Base-by-base conservation (phyloP, 2,797 vertebrate genomes). In the Eutrigla gurnardus region DNA sequence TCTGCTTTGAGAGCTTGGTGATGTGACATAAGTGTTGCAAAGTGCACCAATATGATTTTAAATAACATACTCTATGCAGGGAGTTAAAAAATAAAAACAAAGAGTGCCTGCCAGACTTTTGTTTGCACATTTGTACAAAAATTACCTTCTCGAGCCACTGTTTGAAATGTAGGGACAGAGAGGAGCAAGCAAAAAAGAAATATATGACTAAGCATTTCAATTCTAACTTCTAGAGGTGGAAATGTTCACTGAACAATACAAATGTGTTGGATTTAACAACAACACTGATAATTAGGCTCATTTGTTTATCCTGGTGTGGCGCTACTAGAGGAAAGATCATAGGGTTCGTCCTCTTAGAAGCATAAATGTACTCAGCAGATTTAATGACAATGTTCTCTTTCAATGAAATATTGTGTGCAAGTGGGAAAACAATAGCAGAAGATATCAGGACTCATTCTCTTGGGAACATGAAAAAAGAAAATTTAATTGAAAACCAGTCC, bases 21-120 rank as follows among this genome's bases (percentile, higher is more conserved):
- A 64, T 67, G 43, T 67, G 65, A 77, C 58, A 46, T 13, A 67
- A 72, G 52, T 57, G 71, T 47, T 67, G 49, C 36, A 25, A 65
- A 77, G 36, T 3, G 2, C 0, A 37, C 14, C 18, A 4, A 54
- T 42, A 37, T 68, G 0, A 54, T 52, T 33, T 4, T 46, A 10
- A 58, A 62, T 42, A 64, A 57, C 3, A 13, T 54, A 0, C 36
- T 59, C 11, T 3, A 40, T 52, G 50, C 12, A 5, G 4, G 18
- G 18, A 32, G 47, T 35, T 55, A 35, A 13, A 55, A 36, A 35
- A 4, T 45, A 40, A n/a, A 13, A 63, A 53, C 37, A 55, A 36
- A 43, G 33, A 2, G 37, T 64, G 36, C 9, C 67, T 60, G 43
- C 11, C 25, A 42, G 25, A 53, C 1, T 3, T 61, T 45, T 58